Evolutionary conservation across 1,140 invertebrate species (phyloP).

Genomic region (Drosophila bipectinata): DNA sequence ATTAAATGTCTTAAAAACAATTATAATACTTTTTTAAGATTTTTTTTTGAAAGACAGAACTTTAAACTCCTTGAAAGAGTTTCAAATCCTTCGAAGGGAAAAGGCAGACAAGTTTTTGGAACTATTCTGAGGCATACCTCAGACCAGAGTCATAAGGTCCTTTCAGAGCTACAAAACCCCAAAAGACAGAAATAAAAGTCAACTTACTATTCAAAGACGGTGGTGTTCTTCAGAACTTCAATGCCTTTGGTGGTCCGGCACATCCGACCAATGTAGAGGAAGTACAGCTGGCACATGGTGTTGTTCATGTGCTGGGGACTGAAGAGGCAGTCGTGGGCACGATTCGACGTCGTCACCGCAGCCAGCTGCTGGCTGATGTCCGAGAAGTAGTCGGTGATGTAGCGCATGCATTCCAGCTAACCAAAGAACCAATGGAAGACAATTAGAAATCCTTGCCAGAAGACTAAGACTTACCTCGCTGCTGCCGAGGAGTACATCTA

Average conservation of each 20-base stretch:
- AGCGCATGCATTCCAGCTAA: constrained; percentile 85
- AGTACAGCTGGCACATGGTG: constrained; percentile 96
- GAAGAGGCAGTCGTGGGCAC: constrained; percentile 94
- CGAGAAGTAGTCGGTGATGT: constrained; percentile 91
- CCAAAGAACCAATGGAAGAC: background rate
- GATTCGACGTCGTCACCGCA: constrained; percentile 89
- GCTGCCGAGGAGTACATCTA: constrained; percentile 88
- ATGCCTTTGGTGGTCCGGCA: constrained; percentile 90
- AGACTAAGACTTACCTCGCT: constrained; percentile 81
- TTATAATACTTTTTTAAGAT: no score
- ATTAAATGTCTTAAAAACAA: no score
- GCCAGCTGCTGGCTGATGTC: constrained; percentile 92
- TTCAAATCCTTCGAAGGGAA: no score
- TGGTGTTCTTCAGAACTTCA: constrained; percentile 90
- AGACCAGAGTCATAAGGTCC: no score
- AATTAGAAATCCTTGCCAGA: constrained; percentile 56
- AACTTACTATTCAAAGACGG: constrained; percentile 90
- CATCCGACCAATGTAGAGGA: constrained; percentile 95
- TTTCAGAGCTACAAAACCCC: no score
- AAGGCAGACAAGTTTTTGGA: no score
- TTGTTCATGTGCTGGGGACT: constrained; percentile 94
- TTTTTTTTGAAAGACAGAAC: no score
- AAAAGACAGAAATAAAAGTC: background rate
- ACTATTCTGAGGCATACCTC: no score
- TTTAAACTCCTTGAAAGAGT: no score